phyloP scores from a whole-genome alignment of 2,113 vertebrate genomes.

The Junco hyemalis region DNA sequence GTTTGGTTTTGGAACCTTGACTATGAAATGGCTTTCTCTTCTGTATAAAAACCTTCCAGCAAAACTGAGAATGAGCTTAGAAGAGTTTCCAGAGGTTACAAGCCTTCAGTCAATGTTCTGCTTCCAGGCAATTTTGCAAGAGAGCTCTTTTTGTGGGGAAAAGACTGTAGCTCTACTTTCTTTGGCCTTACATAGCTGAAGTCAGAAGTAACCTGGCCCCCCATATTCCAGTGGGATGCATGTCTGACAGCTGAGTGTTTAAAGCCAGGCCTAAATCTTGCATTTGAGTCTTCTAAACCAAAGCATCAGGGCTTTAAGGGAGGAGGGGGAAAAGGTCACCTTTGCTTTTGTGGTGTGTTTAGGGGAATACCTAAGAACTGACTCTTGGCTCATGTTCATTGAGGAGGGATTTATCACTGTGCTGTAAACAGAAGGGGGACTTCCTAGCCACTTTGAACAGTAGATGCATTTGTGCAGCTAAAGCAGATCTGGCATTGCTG shows the following conservation, averaged over 20 bases:
- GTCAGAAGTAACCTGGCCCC: not conserved
- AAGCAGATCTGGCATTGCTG: not conserved
- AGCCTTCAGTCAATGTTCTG: not conserved
- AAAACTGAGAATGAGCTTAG: not conserved
- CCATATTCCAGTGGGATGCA: not conserved
- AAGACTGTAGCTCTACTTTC: not conserved
- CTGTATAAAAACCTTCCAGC: not conserved
- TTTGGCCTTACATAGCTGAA: not conserved
- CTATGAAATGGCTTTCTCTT: not conserved
- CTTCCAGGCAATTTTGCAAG: not conserved
- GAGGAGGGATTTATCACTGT: not conserved
- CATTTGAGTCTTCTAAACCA: not conserved
- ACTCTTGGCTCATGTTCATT: not conserved
- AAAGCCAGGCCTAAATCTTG: not conserved
- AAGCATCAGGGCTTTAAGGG: not conserved
- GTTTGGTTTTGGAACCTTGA: not conserved
- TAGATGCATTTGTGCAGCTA: not conserved
- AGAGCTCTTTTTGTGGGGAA: rapidly evolving
- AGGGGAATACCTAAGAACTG: not conserved
- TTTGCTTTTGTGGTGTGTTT: not conserved
- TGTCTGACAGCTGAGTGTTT: not conserved
- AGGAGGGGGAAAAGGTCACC: rapidly evolving
- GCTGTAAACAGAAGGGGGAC: not conserved
- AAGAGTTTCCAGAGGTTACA: not conserved
- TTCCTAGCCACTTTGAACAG: not conserved